Evolutionary conservation across 2,888 invertebrate species (phyloP), one percentile per base, ranked within the genome.

Genomic region (Steromphala cineraria): DNA sequence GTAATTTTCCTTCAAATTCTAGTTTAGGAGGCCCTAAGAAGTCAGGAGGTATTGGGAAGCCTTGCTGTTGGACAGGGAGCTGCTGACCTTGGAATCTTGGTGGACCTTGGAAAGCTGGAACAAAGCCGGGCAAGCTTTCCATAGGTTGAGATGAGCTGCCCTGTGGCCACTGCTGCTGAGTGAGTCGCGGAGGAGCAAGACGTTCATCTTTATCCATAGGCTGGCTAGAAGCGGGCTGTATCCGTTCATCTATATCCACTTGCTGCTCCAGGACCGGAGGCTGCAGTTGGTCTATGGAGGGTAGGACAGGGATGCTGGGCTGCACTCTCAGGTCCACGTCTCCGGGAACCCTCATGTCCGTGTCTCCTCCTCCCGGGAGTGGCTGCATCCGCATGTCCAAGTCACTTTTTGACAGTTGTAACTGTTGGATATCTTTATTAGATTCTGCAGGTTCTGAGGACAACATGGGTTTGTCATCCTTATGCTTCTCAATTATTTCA

Each of bases 131-230:
- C 15, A 55, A 55, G 7, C 55, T 55, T 31, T 76, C 76, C 7
- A 76, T 55, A 15, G 28, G 55, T 19, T 31, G 40, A 24, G 75
- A 28, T 17, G 74, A 46, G n/a, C 55, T 76, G n/a, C 55, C 76
- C 0, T 52, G 76, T 24, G 31, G 52, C 76, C 76, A 76, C 31
- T 76, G 76, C 19, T 53, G 53, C 28, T 19, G 28, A 36, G 53
- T 36, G 13, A 55, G 76, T 17, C 28, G 55, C 2, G 76, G 76
- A 24, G 76, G 76, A 4, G 55, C 76, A 36, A 55, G 24, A 17
- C 76, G 76, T n/a, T 76, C 76, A 55, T 76, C 76, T 40, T 55
- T 76, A 31, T 76, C 76, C 76, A 76, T 53, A 10, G 76, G 76
- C 15, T 21, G 21, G 15, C 24, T 15, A 17, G 24, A 13, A 21